Evolutionary conservation across 1,140 invertebrate genomes (phyloP), one percentile per base, ranked within the genome.

Genomic region (Drosophila seguyi): DNA sequence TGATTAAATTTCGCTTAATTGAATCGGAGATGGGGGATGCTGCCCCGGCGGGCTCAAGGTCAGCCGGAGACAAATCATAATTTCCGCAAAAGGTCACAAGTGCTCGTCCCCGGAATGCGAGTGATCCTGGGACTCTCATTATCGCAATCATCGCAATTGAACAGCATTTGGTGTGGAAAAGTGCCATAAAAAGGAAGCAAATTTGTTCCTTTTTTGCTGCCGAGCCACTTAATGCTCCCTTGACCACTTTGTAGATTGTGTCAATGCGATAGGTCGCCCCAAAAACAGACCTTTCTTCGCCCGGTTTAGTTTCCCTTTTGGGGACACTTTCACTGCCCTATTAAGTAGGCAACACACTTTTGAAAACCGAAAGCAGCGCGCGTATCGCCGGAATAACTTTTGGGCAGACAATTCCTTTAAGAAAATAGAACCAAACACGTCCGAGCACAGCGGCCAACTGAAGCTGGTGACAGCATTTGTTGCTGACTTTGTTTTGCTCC

Each of bases 141-240:
- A 90, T 90, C 86, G 67, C 78, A 88, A 88, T 88, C 81, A 90
- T 88, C 81, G 50, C 85, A 88, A 90, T 75, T 74, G 77, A 74
- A 90, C 77, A 90, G 55, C 76, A 84, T 85, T 90, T 81, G 84
- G 80, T 81, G 85, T 90, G 74, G 77, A 88, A 84, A 74, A 71
- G 45, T 66, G 81, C 71, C 85, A 62, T 90, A 90, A 88, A 88
- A 85, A 69, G 20, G 66, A 56, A 66, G 62, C 52, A 56, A 42
- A 61, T 67, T 78, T 41, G 53, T 65, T 59, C 55, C 53, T 44
- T 59, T 77, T 20, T 59, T 68, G 45, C 58, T 80, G 59, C 71
- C 65, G 38, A 52, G 59, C 75, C 75, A 88, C 76, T 88, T 82
- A 88, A 67, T 67, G 68, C 75, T 79, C 73, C 72, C 47, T 81